Base-by-base conservation (phyloP, 2,113 vertebrate genomes). In the Barnardius zonarius region DNA sequence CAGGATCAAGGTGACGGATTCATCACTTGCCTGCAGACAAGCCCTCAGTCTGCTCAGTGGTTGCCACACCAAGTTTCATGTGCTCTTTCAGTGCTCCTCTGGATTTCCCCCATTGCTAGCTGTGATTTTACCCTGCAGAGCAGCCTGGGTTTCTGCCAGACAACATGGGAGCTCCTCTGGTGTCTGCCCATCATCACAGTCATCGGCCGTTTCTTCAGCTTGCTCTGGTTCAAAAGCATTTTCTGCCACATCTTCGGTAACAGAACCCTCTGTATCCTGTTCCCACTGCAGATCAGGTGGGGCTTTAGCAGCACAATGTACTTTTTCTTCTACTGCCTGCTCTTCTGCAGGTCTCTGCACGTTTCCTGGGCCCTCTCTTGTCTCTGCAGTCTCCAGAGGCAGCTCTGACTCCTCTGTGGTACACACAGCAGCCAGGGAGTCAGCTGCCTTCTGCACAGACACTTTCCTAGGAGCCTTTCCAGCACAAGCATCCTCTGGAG, bases 31-130 rank as follows among this genome's bases (percentile, higher is more conserved):
- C 66, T 66, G 57, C 61, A 72, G 33, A n/a, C 11, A 30, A 57
- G 15, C 15, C 13, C 2, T n/a, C 28, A 3, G 39, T 2, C n/a
- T 18, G 35, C 49, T 37, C 75, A 2, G 0, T 9, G 10, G 7
- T 0, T 8, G 52, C 86, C 64, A 30, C 24, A 73, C 27, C 64
- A 67, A 13, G 3, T 24, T 7, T 19, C 39, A 0, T 0, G 1
- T 25, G 66, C 55, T 63, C 59, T 28, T 17, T 78, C 66, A 93
- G 39, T 22, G 54, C 54, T 90, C 43, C 49, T 93, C 72, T 51
- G 46, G 5, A 22, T 67, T 17, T 11, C 6, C 59, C 13, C 24
- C 63, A 0, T 28, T 59, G 46, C 61, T 41, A 2, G 20, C 33
- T 39, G 22, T 1, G 28, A 11, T 63, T 52, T 76, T 6, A 15